phyloP scores from a whole-genome alignment of 2,888 invertebrate genomes.

The Monochamus alternatus region DNA sequence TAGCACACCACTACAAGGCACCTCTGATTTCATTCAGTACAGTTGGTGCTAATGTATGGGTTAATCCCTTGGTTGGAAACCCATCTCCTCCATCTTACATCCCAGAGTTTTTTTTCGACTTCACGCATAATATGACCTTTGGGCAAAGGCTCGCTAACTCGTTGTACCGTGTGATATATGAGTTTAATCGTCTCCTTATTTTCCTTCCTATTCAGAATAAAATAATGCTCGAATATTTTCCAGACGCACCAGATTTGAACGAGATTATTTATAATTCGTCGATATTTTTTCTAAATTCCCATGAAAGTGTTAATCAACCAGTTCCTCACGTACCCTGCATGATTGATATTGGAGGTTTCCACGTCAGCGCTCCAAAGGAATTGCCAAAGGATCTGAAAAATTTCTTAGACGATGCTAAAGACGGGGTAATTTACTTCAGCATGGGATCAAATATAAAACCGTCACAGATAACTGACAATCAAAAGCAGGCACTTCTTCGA shows the following conservation, averaged over 20 bases:
- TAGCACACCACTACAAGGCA: conserved; percentile 65
- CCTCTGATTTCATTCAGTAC: conserved; percentile 69
- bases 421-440: conserved; percentile 69
- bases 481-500: conserved; percentile 72
- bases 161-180: conserved; percentile 54
- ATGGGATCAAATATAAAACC: conserved; percentile 76
- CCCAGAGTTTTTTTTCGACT: conserved; percentile 60
- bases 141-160: conserved; percentile 73
- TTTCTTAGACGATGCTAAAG: conserved; percentile 71
- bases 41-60: conserved; percentile 69
- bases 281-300: conserved; percentile 65
- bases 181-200: conserved; percentile 49
- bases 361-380: conserved; percentile 62
- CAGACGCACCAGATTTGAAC: conserved; percentile 57
- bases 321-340: conserved; percentile 74
- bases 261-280: conserved; percentile 59
- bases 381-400: conserved; percentile 70
- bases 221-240: conserved; percentile 60
- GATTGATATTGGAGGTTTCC: conserved; percentile 75
- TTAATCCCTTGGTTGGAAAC: conserved; percentile 50
- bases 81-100: conserved; percentile 21
- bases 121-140: conserved; percentile 71
- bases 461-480: conserved; percentile 72
- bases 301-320: conserved; percentile 73
- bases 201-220: conserved; percentile 55